Evolutionary conservation across 2,113 vertebrate species (phyloP), one percentile per base, ranked within the genome.

Genomic region (Heptranchias perlo): DNA sequence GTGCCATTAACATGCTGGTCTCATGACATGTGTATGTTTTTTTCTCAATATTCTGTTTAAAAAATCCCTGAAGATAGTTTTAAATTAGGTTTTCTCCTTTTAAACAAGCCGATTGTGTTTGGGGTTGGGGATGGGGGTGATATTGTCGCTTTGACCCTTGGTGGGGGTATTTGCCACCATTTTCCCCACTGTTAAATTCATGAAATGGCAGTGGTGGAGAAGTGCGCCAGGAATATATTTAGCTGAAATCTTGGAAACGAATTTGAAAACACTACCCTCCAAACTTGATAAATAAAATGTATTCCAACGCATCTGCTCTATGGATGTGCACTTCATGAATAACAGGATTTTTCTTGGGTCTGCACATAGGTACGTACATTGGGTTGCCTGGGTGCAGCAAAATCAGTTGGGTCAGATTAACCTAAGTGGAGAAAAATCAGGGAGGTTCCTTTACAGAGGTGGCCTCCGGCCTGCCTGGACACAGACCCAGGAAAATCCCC

Each of bases 321-420:
- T 47, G 13, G 21, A 13, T 91, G 31, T n/a, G 87, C 52, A 58
- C 52, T 58, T 31, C 52, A 54, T 14, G 61, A 91, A 35, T 58
- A n/a, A 54, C 49, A 82, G 10, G 49, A 54, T 13, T 54, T 14
- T 61, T 91, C 11, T 52, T 58, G 87, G 28, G 52, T 58, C 13
- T 61, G 52, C 28, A 58, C 14, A 5, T 58, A 31, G 31, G 2
- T 61, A 58, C 31, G 2, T 61, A 58, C 31, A 76, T 14, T 58
- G 23, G 28, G 87, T 14, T 18, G 54, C 78, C n/a, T 47, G 78
- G 39, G 3, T 58, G 52, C 28, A 58, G 14, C 87, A 91, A 91
- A 91, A 91, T 58, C 87, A 91, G 31, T 91, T 58, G 52, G 35
- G 52, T 91, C 87, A 91, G 87, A 61, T 91, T 58, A 58, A 91